Conservation (phyloP, 2,113 vertebrate species). For the Albula glossodonta region DNA sequence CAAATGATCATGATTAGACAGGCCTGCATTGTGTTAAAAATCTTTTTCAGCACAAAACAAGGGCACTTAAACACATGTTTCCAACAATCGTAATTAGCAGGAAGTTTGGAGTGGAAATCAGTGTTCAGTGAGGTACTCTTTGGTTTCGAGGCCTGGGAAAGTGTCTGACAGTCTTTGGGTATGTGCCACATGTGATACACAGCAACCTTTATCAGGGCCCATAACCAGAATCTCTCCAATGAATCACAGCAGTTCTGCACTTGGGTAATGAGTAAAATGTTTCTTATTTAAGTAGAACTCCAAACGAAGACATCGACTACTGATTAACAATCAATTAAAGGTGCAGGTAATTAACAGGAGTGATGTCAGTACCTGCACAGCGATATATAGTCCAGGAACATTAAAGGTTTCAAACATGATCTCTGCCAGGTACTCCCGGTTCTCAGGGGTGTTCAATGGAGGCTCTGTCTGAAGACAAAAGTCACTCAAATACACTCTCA, state of each 20-base stretch:
- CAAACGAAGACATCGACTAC: too few species aligned
- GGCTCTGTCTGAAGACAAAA: constrained; percentile 75
- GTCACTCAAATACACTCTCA: background rate
- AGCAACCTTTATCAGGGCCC: background rate
- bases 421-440: constrained; percentile 88
- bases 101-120: too few species aligned
- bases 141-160: background rate
- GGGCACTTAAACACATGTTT: too few species aligned
- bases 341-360: background rate
- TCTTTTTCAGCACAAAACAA: too few species aligned
- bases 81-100: too few species aligned
- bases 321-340: too few species aligned
- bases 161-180: background rate
- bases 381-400: constrained; percentile 86
- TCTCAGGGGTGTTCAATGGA: constrained; percentile 85
- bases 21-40: too few species aligned
- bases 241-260: too few species aligned
- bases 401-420: constrained; percentile 92
- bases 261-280: too few species aligned
- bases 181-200: background rate
- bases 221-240: background rate
- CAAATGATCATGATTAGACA: too few species aligned
- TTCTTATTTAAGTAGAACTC: too few species aligned
- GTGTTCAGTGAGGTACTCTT: too few species aligned
- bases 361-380: constrained; percentile 79